Conservation (phyloP, 2,888 invertebrate genomes). For the Watsonalla cultraria region DNA sequence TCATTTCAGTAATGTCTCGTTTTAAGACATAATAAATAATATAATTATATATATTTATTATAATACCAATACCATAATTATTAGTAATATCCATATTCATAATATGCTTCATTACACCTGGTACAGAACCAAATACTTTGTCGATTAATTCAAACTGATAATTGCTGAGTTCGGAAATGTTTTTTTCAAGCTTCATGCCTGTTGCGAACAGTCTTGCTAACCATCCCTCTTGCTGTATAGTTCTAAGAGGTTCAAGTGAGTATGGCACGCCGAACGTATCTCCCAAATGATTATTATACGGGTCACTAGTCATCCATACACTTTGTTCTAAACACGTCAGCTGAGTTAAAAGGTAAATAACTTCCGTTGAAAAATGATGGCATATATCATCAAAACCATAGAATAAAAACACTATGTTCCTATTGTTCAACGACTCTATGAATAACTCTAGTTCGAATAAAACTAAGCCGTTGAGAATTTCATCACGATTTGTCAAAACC, state of each 20-base stretch:
- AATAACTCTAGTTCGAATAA: slow-evolving; percentile 32
- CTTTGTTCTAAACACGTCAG: slow-evolving; percentile 22
- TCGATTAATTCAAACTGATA: slow-evolving; percentile 26
- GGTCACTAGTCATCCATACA: slow-evolving; percentile 34
- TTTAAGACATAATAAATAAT: too few species aligned
- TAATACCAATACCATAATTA: slow-evolving; percentile 13
- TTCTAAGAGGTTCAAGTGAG: slow-evolving; percentile 22
- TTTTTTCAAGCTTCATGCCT: slow-evolving; percentile 29
- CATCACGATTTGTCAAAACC: slow-evolving; percentile 9
- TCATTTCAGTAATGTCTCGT: too few species aligned
- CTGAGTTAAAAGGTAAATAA: slow-evolving; percentile 21
- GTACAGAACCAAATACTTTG: slow-evolving; percentile 14
- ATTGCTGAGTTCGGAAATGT: slow-evolving; percentile 31
- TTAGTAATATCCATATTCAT: slow-evolving; percentile 19
- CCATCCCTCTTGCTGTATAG: slow-evolving; percentile 23
- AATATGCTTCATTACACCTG: slow-evolving; percentile 3
- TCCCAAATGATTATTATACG: slow-evolving; percentile 22
- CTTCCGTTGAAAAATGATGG: slow-evolving; percentile 30
- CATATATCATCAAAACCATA: slow-evolving; percentile 36
- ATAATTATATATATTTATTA: too few species aligned
- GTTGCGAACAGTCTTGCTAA: slow-evolving; percentile 30
- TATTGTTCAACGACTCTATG: slow-evolving; percentile 26
- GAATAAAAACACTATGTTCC: slow-evolving; percentile 30
- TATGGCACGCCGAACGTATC: slow-evolving; percentile 22
- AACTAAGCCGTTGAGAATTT: slow-evolving; percentile 8